A percentile compares a stretch with the other conserved stretches of the same genome.
phyloP scores from a whole-genome alignment of 2,797 vertebrate species.

The Sebastes umbrosus region DNA sequence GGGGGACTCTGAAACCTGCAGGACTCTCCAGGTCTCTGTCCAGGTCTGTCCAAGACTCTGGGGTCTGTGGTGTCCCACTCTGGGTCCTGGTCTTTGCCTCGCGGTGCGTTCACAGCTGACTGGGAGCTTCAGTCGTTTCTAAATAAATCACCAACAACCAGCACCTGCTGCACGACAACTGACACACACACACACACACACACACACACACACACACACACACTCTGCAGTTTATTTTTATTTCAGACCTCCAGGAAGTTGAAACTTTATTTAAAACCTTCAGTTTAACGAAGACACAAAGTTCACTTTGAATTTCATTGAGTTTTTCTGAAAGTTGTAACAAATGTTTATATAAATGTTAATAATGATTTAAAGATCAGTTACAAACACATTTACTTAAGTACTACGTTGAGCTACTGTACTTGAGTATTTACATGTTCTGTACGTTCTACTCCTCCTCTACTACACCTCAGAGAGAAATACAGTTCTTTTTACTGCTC shows the following conservation, averaged over 20 bases:
- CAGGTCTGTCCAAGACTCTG: not conserved
- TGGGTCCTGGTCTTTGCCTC: not conserved
- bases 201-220: not conserved
- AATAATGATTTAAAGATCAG: too few relatives aligned
- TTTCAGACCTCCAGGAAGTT: constrained; percentile 18
- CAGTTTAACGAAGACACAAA: not conserved
- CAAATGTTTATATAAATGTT: too few relatives aligned
- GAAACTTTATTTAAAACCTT: not conserved
- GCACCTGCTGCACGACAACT: constrained; percentile 63
- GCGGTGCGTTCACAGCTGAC: constrained; percentile 22
- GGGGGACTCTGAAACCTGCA: not conserved
- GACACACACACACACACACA: constrained; percentile 5
- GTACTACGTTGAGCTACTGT: not conserved
- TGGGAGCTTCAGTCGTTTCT: constrained; percentile 40
- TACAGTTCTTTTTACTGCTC: not conserved
- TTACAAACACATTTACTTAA: not conserved
- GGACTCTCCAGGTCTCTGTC: not conserved
- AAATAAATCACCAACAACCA: constrained; percentile 57
- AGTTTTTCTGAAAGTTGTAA: not conserved
- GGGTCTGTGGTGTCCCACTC: not conserved
- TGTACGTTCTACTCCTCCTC: not conserved
- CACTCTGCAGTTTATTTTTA: constrained; percentile 29
- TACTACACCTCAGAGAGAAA: too few relatives aligned
- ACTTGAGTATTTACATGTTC: not conserved
- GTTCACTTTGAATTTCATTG: not conserved